Evolutionary conservation across 2,113 vertebrate genomes (phyloP).

Genomic region (Drymodes brunneopygia): DNA sequence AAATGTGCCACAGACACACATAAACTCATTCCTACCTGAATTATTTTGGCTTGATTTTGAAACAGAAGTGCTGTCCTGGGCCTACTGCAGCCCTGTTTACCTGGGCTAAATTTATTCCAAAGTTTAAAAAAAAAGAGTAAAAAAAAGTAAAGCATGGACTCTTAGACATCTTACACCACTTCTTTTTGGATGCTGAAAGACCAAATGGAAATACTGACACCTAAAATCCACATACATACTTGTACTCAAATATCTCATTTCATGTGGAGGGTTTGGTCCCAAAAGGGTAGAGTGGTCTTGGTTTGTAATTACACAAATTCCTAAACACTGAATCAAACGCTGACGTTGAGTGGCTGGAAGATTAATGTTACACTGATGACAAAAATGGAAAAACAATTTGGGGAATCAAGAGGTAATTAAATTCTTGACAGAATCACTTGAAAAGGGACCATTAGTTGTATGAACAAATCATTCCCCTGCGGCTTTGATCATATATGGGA

Average conservation of each 20-base stretch:
- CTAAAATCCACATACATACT: not conserved
- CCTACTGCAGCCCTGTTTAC: not conserved
- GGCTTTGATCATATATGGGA: not conserved
- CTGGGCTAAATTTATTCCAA: not conserved
- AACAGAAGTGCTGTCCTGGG: not conserved
- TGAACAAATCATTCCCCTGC: not conserved
- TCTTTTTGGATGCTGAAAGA: not conserved
- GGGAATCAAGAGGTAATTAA: slow-evolving; percentile 54
- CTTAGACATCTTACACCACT: not conserved
- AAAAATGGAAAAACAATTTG: slow-evolving; percentile 34
- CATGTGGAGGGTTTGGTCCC: not conserved
- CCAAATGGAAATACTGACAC: not conserved
- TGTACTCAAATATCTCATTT: not conserved
- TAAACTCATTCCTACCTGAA: not conserved
- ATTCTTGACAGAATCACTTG: slow-evolving; percentile 36
- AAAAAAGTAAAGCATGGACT: not conserved
- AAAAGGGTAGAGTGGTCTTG: not conserved
- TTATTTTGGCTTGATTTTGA: not conserved
- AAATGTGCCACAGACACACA: not conserved
- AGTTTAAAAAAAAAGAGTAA: not conserved
- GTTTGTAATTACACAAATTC: not conserved
- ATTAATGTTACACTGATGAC: not conserved
- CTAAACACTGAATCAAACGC: not conserved
- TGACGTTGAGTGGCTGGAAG: not conserved
- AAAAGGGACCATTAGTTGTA: slow-evolving; percentile 5